Evolutionary conservation across 2,797 vertebrate species (phyloP), one percentile per base, ranked within the genome.

Genomic region (Typhlichthys eigenmanni): DNA sequence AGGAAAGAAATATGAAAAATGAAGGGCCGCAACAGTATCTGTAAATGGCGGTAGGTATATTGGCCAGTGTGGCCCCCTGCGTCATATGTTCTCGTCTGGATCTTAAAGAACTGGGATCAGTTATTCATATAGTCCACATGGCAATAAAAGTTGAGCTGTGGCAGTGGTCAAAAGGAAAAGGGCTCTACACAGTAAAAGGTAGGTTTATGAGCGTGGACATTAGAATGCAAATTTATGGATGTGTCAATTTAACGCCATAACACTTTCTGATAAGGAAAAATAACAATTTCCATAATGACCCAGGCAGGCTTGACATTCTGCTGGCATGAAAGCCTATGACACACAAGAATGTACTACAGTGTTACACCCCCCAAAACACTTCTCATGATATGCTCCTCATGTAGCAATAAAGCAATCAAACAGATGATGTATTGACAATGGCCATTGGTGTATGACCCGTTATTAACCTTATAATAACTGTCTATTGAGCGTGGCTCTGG

Each of bases 101-200:
- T 88, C 84, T 89, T 85, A 89, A 90, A 90, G 88, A 91, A 89
- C 82, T 56, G 2, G 69, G 75, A 89, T 91, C 82, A 89, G 89
- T 89, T 90, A 90, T 91, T 90, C 82, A 90, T 83, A 55, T 52
- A 59, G 74, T 79, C 84, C 82, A 86, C 89, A 89, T 80, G 75
- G 83, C 85, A 84, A 83, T 87, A 87, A 88, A 88, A 84, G 88
- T 85, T 87, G 6, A 85, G 84, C 86, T 57, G 80, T 78, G 75
- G 85, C 81, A 77, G 69, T 75, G 82, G n/a, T 17, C 49, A 17
- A 16, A 62, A 72, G 71, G 69, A 49, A 58, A 71, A 29, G 3
- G 74, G 74, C 81, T 79, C 38, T 43, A 43, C 38, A 43, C 38
- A 9, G 9, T 43, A 43, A 43, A 43, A 43, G 38, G 38, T 43